phyloP scores from a whole-genome alignment of 2,888 invertebrate species.

The Oscheius myriophilus region DNA sequence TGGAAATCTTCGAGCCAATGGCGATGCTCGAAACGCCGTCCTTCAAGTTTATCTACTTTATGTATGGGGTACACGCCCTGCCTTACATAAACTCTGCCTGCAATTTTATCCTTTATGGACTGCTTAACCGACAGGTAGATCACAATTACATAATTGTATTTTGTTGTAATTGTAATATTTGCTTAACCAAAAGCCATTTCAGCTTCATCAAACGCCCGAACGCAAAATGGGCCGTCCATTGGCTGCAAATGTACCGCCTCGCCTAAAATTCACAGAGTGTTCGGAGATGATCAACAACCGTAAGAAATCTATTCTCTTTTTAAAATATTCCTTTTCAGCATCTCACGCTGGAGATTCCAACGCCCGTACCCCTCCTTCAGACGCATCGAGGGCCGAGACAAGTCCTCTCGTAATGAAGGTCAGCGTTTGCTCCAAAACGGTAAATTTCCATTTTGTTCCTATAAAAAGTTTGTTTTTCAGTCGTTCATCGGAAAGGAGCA shows the following conservation, averaged over 20 bases:
- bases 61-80: conserved; percentile 69
- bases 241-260: conserved; percentile 8
- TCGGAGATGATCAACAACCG: conserved; percentile 26
- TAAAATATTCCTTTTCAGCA: conserved; percentile 6
- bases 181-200: not conserved
- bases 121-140: conserved; percentile 55
- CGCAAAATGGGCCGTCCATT: not conserved
- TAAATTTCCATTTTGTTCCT: not conserved
- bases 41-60: conserved; percentile 62
- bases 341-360: conserved; percentile 9
- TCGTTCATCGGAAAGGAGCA: not conserved
- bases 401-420: conserved; percentile 17
- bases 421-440: conserved; percentile 9
- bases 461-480: not conserved
- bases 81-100: conserved; percentile 68
- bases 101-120: conserved; percentile 68
- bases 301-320: not conserved
- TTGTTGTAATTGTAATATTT: too few species aligned
- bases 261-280: conserved; percentile 27
- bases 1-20: conserved; percentile 50
- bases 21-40: conserved; percentile 41
- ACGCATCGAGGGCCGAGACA: conserved; percentile 3
- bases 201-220: conserved; percentile 25
- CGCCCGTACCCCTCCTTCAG: conserved; percentile 23
- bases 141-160: not conserved